Base-by-base conservation (phyloP, 2,797 vertebrate genomes). In the Hybognathus amarus region DNA sequence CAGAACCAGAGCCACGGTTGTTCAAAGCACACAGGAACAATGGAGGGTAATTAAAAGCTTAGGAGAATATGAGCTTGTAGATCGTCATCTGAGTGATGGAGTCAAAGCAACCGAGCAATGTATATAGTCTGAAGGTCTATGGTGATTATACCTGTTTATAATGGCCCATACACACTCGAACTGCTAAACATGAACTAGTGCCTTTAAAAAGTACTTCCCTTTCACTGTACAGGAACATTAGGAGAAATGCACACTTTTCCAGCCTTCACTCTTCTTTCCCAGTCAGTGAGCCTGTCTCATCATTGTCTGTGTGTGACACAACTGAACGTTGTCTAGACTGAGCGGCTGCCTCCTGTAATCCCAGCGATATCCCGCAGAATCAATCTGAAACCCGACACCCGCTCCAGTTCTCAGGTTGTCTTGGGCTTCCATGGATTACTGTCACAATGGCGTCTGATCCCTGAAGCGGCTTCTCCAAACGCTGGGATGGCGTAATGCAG, bases 321-420 rank as follows among this genome's bases (percentile, higher is more conserved):
- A 97, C 95, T 92, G 95, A 96, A 96, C 95, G 91, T 92, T 94
- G 97, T 98, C 97, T 98, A 99, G 97, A 98, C 97, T 96, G 94
- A 94, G 94, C 90, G 97, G 96, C 97, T 98, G 95, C 97, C 92
- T 90, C 89, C 92, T 91, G 93, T 98, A 98, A 98, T 98, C 97
- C 97, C 91, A 91, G 93, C 94, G 96, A 97, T 96, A 96, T 96
- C 94, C 95, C 94, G 94, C 94, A 94, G 94, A 97, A 97, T 97
- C 95, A 95, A 95, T 96, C 95, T 97, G 97, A 96, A 98, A 98
- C 94, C 89, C 8, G 95, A 99, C 96, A 95, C 85, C 89, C 92
- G 84, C 89, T 85, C 87, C 88, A 91, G 93, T 92, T 92, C 94
- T 92, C 94, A 91, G 93, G 91, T 87, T 83, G 88, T 87, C 87